phyloP scores from a whole-genome alignment of 2,888 invertebrate species.

The Diarsia mendica region DNA sequence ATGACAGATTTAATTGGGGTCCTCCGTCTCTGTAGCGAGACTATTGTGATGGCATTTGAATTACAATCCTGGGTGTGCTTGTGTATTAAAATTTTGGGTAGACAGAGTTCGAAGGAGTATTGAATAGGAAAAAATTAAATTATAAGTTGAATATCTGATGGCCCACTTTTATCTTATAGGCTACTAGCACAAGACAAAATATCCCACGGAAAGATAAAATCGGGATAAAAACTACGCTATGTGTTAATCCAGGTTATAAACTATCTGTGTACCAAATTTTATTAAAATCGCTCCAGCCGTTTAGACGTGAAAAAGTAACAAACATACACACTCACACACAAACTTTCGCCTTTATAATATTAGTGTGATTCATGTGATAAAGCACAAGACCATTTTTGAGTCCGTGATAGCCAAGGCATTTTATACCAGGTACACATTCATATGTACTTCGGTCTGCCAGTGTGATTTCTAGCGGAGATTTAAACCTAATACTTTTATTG shows the following conservation, averaged over 20 bases:
- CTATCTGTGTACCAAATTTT: too few species aligned
- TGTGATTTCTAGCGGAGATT: neutral
- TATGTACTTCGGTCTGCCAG: neutral
- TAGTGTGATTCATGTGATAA: too few species aligned
- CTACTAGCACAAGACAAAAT: too few species aligned
- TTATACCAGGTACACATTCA: neutral
- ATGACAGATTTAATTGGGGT: constrained; percentile 68
- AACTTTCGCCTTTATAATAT: too few species aligned
- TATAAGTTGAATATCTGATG: neutral
- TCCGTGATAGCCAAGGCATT: neutral
- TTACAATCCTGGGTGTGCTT: constrained; percentile 30
- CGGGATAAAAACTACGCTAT: too few species aligned
- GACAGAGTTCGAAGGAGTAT: neutral
- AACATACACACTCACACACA: too few species aligned
- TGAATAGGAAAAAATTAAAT: neutral
- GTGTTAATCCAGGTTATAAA: too few species aligned
- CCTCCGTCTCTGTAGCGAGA: constrained; percentile 25
- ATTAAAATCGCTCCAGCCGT: too few species aligned
- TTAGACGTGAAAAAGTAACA: too few species aligned
- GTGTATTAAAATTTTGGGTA: constrained; percentile 4
- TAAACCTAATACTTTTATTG: neutral
- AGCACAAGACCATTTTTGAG: neutral
- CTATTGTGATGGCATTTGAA: constrained; percentile 56
- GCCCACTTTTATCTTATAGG: neutral
- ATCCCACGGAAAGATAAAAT: too few species aligned